Evolutionary conservation across 1,140 invertebrate species (phyloP).

Genomic region (Cephus cinctus): DNA sequence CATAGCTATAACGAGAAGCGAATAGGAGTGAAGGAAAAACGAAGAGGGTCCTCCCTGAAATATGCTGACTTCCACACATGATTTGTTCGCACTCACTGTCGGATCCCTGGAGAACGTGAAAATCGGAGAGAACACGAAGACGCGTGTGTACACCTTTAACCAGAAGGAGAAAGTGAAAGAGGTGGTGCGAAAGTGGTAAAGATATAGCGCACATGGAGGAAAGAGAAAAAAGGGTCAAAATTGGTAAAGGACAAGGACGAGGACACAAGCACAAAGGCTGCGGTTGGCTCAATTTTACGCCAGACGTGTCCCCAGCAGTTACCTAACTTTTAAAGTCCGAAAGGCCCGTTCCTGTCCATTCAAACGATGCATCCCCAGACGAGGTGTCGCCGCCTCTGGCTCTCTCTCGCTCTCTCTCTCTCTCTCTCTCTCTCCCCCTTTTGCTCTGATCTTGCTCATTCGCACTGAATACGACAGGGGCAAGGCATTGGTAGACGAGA

Average conservation of each 20-base stretch:
- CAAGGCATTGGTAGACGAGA: no score
- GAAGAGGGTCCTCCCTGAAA: constrained; percentile 29
- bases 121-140: no score
- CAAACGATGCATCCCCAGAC: constrained; percentile 26
- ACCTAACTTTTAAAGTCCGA: constrained; percentile 52
- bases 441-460: constrained; percentile 22
- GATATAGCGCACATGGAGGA: constrained; percentile 5
- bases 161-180: constrained; percentile 15
- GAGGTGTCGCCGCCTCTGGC: constrained; percentile 13
- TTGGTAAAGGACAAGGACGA: no score
- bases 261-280: constrained; percentile 49
- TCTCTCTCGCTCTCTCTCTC: constrained; percentile 9
- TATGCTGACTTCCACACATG: constrained; percentile 58
- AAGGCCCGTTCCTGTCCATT: constrained; percentile 30
- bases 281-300: constrained; percentile 52
- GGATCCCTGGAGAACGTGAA: no score
- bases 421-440: constrained; percentile 1
- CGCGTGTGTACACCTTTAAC: no score
- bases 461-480: neutral
- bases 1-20: neutral
- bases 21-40: neutral
- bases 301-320: constrained; percentile 54
- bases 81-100: no score
- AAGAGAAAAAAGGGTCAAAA: constrained; percentile 23
- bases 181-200: neutral